Evolutionary conservation across 2,113 vertebrate genomes (phyloP), one percentile per base, ranked within the genome.

Genomic region (Centropus bengalensis): DNA sequence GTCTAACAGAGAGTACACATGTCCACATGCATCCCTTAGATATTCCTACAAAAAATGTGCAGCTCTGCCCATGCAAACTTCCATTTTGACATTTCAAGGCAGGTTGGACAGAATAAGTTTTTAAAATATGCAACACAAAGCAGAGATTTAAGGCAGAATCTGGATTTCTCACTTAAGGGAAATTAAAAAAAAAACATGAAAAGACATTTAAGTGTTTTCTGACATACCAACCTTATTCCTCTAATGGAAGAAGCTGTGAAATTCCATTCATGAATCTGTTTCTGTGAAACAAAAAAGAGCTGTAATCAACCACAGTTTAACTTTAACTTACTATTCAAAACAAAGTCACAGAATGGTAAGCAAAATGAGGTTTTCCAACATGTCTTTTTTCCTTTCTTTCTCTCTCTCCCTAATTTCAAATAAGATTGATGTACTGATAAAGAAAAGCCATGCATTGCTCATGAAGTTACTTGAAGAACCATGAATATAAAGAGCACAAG

Each of bases 221-320:
- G 44, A 55, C 15, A 62, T 55, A 97, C 98, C 67, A 96, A 99
- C 99, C 99, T 99, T 96, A 99, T 98, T 97, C 99, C 99, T 96
- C 98, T 99, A 93, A 99, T 98, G 88, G 99, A 99, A 90, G 97
- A 97, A 33, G 98, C 98, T 60, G 98, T 98, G 96, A 99, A 99
- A 98, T 99, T 99, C 99, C 99, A 99, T 93, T 99, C 98, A 6
- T 99, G 98, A 91, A 99, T 99, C 76, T 99, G 98, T 94, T 99
- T 99, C 99, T 99, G 97, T 79, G 96, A 97, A 67, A 64, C 96
- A 84, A 32, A 96, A 81, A 94, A 32, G 88, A 23, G 82, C 36
- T 69, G 91, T 55, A 67, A 80, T 76, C 28, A 91, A 38, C 7
- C 9, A 60, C 8, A 85, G 14, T 68, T 73, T 68, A 83, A 87